phyloP scores from a whole-genome alignment of 2,888 invertebrate species.

The Criorhina ranunculi region DNA sequence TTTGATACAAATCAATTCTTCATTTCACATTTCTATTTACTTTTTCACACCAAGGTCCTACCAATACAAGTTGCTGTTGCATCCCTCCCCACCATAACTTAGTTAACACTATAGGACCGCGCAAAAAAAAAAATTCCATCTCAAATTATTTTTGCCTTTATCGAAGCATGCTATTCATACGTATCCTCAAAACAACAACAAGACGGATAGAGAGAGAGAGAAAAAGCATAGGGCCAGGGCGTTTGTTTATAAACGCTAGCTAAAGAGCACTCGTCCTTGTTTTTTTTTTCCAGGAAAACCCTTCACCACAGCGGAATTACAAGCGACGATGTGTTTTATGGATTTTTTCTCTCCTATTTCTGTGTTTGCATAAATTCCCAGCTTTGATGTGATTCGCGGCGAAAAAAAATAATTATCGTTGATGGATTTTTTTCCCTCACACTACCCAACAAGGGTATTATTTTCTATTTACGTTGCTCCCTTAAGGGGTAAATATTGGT shows the following conservation, averaged over 20 bases:
- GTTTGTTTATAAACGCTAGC: constrained; percentile 21
- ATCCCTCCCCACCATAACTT: not conserved
- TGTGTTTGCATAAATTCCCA: constrained; percentile 49
- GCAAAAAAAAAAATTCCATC: not conserved
- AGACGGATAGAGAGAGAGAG: too few species aligned
- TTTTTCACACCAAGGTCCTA: not conserved
- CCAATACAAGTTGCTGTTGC: not conserved
- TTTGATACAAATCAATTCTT: too few species aligned
- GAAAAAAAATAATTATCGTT: constrained; percentile 58
- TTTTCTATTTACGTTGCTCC: not conserved
- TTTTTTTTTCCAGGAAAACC: constrained; percentile 17
- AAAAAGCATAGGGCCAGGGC: not conserved
- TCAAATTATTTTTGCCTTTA: not conserved
- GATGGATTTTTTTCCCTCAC: constrained; percentile 45
- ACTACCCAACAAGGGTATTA: not conserved
- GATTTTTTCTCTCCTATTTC: constrained; percentile 18
- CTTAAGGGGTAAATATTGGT: too few species aligned
- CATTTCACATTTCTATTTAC: not conserved
- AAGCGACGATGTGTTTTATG: constrained; percentile 19
- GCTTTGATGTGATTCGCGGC: constrained; percentile 51
- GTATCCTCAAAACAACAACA: not conserved
- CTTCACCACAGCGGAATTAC: constrained; percentile 26
- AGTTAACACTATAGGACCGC: not conserved
- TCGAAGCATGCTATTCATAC: not conserved
- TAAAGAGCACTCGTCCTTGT: constrained; percentile 9